Percentiles rank a stretch among this genome's conserved stretches.
phyloP scores from a whole-genome alignment of 2,113 vertebrate genomes.

The Pterocles gutturalis region DNA sequence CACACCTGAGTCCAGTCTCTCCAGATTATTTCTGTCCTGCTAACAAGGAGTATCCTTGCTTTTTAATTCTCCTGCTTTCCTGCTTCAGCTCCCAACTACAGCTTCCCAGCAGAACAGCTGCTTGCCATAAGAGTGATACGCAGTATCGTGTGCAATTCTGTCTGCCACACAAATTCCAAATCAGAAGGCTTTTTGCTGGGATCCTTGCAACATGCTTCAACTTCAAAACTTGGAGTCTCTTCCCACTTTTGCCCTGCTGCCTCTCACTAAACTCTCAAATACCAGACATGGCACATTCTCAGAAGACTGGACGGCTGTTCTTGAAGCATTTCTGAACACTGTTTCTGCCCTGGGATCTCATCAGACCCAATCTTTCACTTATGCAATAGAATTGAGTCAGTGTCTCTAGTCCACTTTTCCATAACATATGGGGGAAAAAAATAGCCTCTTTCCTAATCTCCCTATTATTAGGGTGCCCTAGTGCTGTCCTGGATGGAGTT shows the following conservation, averaged over 20 bases:
- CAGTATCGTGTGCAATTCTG: background rate
- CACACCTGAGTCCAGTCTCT: rapidly evolving
- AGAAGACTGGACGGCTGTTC: background rate
- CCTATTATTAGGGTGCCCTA: background rate
- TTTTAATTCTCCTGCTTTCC: background rate
- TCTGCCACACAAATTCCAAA: background rate
- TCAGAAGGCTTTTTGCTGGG: background rate
- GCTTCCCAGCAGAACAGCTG: background rate
- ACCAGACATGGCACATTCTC: background rate
- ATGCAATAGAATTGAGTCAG: background rate
- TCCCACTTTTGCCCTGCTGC: background rate
- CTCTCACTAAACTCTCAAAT: background rate
- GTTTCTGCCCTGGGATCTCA: background rate
- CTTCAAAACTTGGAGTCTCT: background rate
- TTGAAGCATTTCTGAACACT: background rate
- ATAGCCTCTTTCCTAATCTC: background rate
- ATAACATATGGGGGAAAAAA: rapidly evolving
- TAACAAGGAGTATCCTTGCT: background rate
- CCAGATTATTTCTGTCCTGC: background rate
- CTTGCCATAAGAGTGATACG: background rate
- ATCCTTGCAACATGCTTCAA: background rate
- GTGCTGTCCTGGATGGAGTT: background rate
- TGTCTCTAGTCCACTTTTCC: background rate
- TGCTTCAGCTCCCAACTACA: background rate
- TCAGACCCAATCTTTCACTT: background rate